phyloP scores from a whole-genome alignment of 1,140 invertebrate genomes.

The Drosophila nannoptera region DNA sequence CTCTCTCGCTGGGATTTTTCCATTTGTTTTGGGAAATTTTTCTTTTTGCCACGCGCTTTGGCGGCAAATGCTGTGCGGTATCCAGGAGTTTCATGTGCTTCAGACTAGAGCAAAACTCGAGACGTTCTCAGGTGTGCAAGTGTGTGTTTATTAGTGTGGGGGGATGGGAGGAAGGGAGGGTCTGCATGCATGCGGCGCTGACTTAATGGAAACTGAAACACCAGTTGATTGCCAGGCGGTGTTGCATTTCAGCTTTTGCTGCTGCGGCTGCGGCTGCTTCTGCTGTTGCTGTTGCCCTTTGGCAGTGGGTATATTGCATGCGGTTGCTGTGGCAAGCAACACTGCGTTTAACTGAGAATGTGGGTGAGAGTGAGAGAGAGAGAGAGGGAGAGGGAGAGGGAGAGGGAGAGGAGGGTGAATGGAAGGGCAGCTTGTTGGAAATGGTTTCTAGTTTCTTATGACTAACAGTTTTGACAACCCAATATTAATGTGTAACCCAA shows the following conservation, averaged over 20 bases:
- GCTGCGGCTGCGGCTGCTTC: conserved; percentile 1
- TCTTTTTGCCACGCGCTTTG: conserved; percentile 21
- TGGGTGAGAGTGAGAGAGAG: not conserved
- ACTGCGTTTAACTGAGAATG: no score
- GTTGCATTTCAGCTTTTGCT: conserved; percentile 46
- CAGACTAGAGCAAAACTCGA: conserved; percentile 26
- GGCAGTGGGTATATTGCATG: conserved; percentile 58
- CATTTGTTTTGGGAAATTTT: conserved; percentile 68
- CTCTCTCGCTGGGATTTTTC: conserved; percentile 16
- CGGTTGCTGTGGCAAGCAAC: conserved; percentile 52
- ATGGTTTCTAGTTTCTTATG: conserved; percentile 52
- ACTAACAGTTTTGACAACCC: conserved; percentile 54
- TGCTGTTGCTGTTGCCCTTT: conserved; percentile 11
- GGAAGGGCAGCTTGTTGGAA: conserved; percentile 19
- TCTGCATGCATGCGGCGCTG: not conserved
- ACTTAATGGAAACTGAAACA: conserved; percentile 74
- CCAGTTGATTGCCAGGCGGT: conserved; percentile 68
- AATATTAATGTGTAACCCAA: conserved; percentile 44
- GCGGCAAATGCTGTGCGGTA: conserved; percentile 31
- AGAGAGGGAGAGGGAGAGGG: not conserved
- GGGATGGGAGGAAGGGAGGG: not conserved
- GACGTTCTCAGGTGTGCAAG: conserved; percentile 31
- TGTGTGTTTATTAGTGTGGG: conserved; percentile 2
- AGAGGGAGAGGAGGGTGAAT: not conserved
- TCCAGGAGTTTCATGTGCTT: conserved; percentile 1